phyloP scores from a whole-genome alignment of 2,113 vertebrate species.

The Campylomormyrus tamandua region DNA sequence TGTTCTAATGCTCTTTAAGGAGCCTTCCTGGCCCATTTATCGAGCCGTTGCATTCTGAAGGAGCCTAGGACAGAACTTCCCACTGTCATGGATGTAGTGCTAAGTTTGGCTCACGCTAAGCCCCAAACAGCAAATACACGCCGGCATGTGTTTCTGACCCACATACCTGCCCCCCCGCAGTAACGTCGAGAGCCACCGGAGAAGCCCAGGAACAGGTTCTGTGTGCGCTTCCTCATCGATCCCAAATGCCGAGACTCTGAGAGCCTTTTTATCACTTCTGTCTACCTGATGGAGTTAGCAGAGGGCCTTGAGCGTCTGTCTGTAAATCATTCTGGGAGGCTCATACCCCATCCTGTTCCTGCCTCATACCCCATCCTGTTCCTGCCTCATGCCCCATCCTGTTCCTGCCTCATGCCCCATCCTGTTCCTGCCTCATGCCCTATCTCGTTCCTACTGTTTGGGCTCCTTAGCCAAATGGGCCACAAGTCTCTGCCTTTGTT shows the following conservation, averaged over 20 bases:
- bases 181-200: not conserved
- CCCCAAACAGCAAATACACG: not conserved
- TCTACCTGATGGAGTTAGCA: not conserved
- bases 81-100: not conserved
- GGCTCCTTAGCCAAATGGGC: not conserved
- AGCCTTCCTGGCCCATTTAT: not conserved
- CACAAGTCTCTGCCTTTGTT: not conserved
- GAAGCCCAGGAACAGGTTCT: not conserved
- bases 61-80: not conserved
- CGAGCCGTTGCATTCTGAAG: not conserved
- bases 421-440: no score
- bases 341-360: not conserved
- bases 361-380: no score
- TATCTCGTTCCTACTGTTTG: not conserved
- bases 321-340: not conserved
- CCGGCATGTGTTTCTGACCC: not conserved
- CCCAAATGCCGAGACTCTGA: not conserved
- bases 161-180: not conserved
- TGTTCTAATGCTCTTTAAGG: not conserved
- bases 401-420: no score
- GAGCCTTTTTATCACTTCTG: not conserved
- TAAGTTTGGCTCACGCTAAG: not conserved
- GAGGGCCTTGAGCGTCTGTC: not conserved
- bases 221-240: not conserved
- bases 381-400: no score